These are phyloP conservation scores for Paracanthobrama guichenoti DNA, from an alignment of 2,113 vertebrate species.

Conservation along the genomic window DNA sequence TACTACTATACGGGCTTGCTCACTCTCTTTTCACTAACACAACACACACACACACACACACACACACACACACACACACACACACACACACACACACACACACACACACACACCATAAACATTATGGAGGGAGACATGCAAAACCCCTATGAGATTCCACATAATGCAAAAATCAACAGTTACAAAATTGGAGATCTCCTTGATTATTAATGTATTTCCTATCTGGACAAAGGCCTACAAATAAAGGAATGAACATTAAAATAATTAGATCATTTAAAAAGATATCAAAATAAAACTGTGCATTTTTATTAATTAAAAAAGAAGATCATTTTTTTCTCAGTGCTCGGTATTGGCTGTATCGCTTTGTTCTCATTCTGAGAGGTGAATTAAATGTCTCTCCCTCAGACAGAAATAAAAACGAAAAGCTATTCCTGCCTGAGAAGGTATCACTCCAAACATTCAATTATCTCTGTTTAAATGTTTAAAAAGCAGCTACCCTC, in stretches of 20 bases:
- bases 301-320: background rate
- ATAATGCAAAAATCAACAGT: background rate
- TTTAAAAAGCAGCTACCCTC: constrained; percentile 55
- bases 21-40: background rate
- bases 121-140: background rate
- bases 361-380: constrained; percentile 11
- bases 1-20: background rate
- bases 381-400: constrained; percentile 26
- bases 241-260: background rate
- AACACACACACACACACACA: background rate
- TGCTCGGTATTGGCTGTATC: background rate
- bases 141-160: background rate
- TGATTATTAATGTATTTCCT: background rate
- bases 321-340: too few relatives aligned
- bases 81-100: background rate
- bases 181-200: background rate
- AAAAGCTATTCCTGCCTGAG: constrained; percentile 33
- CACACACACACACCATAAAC: background rate
- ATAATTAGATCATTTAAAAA: constrained; percentile 1
- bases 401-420: constrained; percentile 28
- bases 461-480: constrained; percentile 62
- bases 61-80: background rate
- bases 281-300: background rate
- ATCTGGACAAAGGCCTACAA: background rate
- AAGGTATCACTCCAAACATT: constrained; percentile 48